These are phyloP conservation scores for Euphydryas editha DNA, from an alignment of 2,888 invertebrate species.

Conservation along the genomic window DNA sequence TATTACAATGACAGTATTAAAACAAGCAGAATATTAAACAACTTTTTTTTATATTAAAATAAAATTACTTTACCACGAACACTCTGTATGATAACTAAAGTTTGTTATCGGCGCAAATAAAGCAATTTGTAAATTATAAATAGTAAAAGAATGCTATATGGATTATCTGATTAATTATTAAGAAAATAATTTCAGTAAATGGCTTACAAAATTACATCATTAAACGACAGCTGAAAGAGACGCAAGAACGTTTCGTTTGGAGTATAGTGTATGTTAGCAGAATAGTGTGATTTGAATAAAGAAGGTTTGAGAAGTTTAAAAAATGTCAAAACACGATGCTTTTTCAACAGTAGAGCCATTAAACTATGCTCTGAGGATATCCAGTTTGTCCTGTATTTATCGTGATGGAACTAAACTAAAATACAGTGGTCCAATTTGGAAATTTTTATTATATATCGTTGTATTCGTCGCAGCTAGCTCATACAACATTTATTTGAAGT, in stretches of 20 bases:
- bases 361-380: conserved; percentile 13
- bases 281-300: background rate
- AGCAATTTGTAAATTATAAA: background rate
- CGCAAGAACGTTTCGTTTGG: too few species aligned
- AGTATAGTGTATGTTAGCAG: too few species aligned
- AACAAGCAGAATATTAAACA: too few species aligned
- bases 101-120: background rate
- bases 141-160: too few species aligned
- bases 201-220: background rate
- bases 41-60: too few species aligned
- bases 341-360: conserved; percentile 22
- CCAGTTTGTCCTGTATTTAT: conserved; percentile 20
- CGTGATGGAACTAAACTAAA: conserved; percentile 14
- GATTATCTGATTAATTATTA: too few species aligned
- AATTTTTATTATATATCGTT: conserved; percentile 7
- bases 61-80: background rate
- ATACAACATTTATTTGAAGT: conserved; percentile 10
- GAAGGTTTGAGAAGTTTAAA: background rate
- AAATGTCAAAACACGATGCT: conserved; percentile 6
- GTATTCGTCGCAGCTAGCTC: conserved; percentile 5
- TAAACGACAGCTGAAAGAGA: too few species aligned
- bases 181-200: too few species aligned
- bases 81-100: background rate
- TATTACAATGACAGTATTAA: too few species aligned
- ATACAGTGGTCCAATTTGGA: conserved; percentile 8